Conservation (phyloP, 1,140 invertebrate species). For the Sitodiplosis mosellana region DNA sequence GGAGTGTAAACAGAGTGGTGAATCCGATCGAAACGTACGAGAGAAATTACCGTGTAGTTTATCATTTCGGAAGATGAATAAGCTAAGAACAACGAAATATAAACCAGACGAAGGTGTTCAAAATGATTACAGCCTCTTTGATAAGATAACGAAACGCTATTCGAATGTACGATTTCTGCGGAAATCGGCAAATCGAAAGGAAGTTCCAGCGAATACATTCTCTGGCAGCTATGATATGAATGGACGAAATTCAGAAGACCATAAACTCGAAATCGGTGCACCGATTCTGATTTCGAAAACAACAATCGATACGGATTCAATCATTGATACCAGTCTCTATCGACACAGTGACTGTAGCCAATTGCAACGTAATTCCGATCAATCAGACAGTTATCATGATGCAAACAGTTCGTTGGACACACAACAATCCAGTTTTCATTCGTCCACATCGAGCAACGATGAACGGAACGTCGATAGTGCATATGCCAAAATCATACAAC, state of each 20-base stretch:
- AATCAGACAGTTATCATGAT: not conserved
- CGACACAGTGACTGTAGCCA: not conserved
- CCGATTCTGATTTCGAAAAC: conserved; percentile 23
- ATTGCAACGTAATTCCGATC: not conserved
- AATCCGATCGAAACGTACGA: too few relatives aligned
- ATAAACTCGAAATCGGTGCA: conserved; percentile 21
- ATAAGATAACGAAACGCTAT: conserved; percentile 20
- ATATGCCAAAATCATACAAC: not conserved
- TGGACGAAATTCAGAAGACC: conserved; percentile 20
- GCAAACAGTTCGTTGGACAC: not conserved
- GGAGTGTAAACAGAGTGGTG: too few relatives aligned
- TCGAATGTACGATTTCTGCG: conserved; percentile 13
- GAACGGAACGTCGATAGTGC: not conserved
- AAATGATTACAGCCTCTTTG: conserved; percentile 13
- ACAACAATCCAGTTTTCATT: not conserved
- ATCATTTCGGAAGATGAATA: conserved; percentile 21
- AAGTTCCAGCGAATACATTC: conserved; percentile 10
- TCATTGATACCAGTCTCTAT: conserved; percentile 1
- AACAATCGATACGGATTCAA: conserved; percentile 19
- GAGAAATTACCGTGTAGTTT: too few relatives aligned
- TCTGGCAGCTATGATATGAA: conserved; percentile 24
- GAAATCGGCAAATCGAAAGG: conserved; percentile 15
- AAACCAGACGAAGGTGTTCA: conserved; percentile 11
- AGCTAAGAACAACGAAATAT: conserved; percentile 20
- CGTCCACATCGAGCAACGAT: not conserved